These are phyloP conservation scores for Nerophis ophidion DNA, from an alignment of 2,113 vertebrate species.

Conservation along the genomic window DNA sequence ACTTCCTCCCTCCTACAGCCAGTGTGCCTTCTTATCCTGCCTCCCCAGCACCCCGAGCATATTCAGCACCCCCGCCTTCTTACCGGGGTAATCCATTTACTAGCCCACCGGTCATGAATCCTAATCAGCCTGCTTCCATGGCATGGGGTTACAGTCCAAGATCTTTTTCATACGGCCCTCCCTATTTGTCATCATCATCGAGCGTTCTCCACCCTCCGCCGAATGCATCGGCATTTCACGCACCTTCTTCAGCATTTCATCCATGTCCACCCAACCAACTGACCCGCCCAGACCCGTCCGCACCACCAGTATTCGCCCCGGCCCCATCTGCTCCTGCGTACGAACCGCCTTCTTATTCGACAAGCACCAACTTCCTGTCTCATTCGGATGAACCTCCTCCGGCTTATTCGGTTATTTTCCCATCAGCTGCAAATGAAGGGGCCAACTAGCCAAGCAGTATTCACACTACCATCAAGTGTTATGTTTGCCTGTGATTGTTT, in stretches of 20 bases:
- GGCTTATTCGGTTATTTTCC: slow-evolving; percentile 49
- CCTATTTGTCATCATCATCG: slow-evolving; percentile 32
- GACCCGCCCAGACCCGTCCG: not conserved
- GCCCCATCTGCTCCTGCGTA: slow-evolving; percentile 23
- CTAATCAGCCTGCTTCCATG: slow-evolving; percentile 9
- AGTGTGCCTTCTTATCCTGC: slow-evolving; percentile 12
- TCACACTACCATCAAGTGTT: not conserved
- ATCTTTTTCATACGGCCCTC: slow-evolving; percentile 29
- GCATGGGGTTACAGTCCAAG: slow-evolving; percentile 27
- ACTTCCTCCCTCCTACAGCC: slow-evolving; percentile 27
- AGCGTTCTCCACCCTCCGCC: slow-evolving; percentile 44
- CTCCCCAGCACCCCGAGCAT: slow-evolving; percentile 17
- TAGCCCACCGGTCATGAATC: slow-evolving; percentile 6
- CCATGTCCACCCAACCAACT: slow-evolving; percentile 14
- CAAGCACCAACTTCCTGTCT: slow-evolving; percentile 50
- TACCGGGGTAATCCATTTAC: slow-evolving; percentile 19
- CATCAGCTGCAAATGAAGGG: slow-evolving; percentile 7
- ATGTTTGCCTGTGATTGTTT: too few species aligned
- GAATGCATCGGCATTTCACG: slow-evolving; percentile 5
- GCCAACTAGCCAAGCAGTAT: slow-evolving; percentile 11
- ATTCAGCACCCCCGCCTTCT: slow-evolving; percentile 19
- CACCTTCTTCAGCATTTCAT: slow-evolving; percentile 6
- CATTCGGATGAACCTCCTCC: slow-evolving; percentile 49
- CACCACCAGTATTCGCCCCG: not conserved
- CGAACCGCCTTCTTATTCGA: slow-evolving; percentile 35